Conservation (phyloP, 2,888 invertebrate species). For the Meteorus cinctellus region DNA sequence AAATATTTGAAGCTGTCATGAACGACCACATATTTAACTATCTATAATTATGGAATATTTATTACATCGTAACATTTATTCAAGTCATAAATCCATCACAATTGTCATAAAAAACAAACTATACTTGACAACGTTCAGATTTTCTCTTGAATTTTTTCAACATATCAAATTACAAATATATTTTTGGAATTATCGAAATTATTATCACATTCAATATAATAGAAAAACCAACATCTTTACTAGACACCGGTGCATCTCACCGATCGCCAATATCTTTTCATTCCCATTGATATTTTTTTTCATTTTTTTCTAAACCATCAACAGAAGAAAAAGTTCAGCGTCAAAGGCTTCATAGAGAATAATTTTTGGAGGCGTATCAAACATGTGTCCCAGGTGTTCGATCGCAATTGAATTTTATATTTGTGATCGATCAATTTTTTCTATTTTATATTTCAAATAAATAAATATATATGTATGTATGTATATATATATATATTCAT, state of each 20-base stretch:
- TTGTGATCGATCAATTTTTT: slow-evolving; percentile 25
- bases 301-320: neutral
- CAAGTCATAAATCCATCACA: too few species aligned
- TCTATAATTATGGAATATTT: too few species aligned
- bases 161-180: too few species aligned
- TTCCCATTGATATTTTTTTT: neutral
- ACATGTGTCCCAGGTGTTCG: slow-evolving; percentile 3
- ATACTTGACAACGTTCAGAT: too few species aligned
- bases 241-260: neutral
- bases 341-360: slow-evolving; percentile 8
- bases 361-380: neutral
- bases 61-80: too few species aligned
- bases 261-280: neutral
- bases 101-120: too few species aligned
- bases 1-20: too few species aligned
- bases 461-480: slow-evolving; percentile 4
- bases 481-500: slow-evolving; percentile 14
- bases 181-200: too few species aligned
- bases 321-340: neutral
- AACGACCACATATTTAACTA: too few species aligned
- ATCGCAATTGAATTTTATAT: slow-evolving; percentile 19
- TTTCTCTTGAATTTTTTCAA: too few species aligned
- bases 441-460: slow-evolving; percentile 5
- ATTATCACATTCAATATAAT: too few species aligned
- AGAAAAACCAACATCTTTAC: too few species aligned